These are phyloP conservation scores for Peucedramus taeniatus DNA, from an alignment of 2,113 vertebrate species.

Conservation along the genomic window DNA sequence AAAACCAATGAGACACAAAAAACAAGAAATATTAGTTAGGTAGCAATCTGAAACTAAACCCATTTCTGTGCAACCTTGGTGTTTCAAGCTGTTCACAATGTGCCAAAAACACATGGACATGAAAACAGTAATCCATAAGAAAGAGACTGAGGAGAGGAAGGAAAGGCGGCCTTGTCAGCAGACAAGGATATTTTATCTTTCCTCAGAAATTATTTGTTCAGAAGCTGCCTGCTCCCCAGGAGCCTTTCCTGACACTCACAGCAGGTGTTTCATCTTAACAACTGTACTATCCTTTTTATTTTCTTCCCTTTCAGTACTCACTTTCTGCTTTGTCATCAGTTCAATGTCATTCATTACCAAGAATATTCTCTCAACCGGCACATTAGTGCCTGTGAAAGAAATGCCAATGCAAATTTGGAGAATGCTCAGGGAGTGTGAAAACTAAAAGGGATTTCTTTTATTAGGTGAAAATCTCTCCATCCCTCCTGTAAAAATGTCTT, in stretches of 20 bases:
- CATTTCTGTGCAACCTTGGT: neutral
- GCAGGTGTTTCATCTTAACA: slow-evolving; percentile 30
- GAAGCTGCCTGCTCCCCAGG: neutral
- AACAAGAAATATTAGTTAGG: neutral
- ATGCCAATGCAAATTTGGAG: neutral
- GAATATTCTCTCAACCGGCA: neutral
- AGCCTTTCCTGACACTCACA: neutral
- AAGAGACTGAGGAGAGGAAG: neutral
- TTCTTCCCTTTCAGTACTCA: neutral
- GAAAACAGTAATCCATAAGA: neutral
- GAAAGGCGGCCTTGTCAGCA: neutral
- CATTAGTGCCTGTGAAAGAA: slow-evolving; percentile 22
- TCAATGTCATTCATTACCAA: neutral
- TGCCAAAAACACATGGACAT: neutral
- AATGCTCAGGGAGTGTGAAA: neutral
- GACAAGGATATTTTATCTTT: neutral
- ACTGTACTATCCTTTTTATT: neutral
- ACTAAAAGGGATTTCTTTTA: neutral
- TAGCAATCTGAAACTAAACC: neutral
- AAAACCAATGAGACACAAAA: neutral
- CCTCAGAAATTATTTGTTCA: neutral
- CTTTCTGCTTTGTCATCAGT: slow-evolving; percentile 29
- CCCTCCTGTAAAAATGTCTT: neutral
- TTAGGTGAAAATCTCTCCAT: neutral
- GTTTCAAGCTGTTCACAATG: neutral